Conservation (phyloP, 2,888 invertebrate genomes). For the Teleiodes luculella region DNA sequence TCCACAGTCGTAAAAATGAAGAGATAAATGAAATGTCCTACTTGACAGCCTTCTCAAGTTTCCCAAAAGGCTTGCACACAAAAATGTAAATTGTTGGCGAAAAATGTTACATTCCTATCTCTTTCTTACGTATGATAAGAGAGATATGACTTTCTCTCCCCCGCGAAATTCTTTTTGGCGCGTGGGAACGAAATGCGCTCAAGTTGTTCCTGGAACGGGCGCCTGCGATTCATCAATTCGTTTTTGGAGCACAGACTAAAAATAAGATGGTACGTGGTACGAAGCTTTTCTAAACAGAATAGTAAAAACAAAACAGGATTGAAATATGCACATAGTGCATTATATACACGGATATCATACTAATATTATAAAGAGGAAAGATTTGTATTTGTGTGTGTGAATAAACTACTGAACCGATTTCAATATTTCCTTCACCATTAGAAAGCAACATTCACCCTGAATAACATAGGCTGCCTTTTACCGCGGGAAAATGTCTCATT, state of each 20-base stretch:
- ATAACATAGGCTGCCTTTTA: no score
- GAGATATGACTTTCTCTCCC: slow-evolving; percentile 36
- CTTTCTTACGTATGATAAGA: not conserved
- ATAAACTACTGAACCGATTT: no score
- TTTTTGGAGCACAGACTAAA: slow-evolving; percentile 31
- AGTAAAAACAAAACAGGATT: no score
- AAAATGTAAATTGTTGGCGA: slow-evolving; percentile 51
- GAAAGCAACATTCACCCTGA: no score
- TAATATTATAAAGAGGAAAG: no score
- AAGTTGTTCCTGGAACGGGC: slow-evolving; percentile 63
- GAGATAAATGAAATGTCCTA: slow-evolving; percentile 27
- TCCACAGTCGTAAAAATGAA: slow-evolving; percentile 5
- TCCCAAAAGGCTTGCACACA: slow-evolving; percentile 36
- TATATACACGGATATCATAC: no score
- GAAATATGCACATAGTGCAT: no score
- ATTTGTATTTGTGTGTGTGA: no score
- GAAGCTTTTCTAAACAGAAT: no score
- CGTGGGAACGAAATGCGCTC: slow-evolving; percentile 68
- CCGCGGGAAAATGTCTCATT: no score
- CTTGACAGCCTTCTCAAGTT: slow-evolving; percentile 22
- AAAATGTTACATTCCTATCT: slow-evolving; percentile 15
- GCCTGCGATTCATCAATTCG: slow-evolving; percentile 62
- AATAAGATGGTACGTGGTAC: not conserved
- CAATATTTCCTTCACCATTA: no score
- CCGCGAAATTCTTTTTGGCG: slow-evolving; percentile 50